phyloP scores from a whole-genome alignment of 2,888 invertebrate species.

The Helleia helle region DNA sequence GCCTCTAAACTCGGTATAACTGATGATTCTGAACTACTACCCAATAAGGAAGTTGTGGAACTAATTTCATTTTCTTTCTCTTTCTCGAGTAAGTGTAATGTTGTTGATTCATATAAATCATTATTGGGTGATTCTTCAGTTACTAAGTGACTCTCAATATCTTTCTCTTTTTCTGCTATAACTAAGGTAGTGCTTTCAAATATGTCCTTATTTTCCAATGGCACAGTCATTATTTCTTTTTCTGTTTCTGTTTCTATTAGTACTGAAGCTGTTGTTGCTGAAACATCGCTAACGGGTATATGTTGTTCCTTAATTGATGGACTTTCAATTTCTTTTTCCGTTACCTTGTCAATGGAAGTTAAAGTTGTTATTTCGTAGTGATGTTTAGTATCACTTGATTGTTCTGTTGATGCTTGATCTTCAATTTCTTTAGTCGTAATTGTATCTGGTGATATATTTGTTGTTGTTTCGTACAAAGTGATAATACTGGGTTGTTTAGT shows the following conservation, averaged over 20 bases:
- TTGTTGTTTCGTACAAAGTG: background rate
- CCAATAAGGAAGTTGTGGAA: background rate
- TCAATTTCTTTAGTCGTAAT: constrained; percentile 12
- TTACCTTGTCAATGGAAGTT: background rate
- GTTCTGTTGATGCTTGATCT: constrained; percentile 10
- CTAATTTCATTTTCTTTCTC: background rate
- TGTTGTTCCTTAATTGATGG: background rate
- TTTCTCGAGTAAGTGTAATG: background rate
- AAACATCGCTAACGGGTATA: background rate
- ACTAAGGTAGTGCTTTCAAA: background rate
- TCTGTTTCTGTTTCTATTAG: background rate
- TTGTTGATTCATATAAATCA: background rate
- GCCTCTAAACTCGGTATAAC: background rate
- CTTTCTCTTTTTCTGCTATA: background rate
- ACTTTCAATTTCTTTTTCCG: background rate
- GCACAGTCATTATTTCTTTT: background rate
- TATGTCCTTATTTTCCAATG: background rate
- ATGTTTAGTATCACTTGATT: background rate
- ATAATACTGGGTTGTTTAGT: background rate
- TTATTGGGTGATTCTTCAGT: background rate
- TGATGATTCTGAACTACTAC: background rate
- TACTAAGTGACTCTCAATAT: background rate
- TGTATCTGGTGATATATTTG: constrained; percentile 1
- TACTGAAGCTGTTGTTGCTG: background rate
- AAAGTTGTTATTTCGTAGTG: background rate